Conservation (phyloP, 2,888 invertebrate genomes). For the Lumbricus terrestris region DNA sequence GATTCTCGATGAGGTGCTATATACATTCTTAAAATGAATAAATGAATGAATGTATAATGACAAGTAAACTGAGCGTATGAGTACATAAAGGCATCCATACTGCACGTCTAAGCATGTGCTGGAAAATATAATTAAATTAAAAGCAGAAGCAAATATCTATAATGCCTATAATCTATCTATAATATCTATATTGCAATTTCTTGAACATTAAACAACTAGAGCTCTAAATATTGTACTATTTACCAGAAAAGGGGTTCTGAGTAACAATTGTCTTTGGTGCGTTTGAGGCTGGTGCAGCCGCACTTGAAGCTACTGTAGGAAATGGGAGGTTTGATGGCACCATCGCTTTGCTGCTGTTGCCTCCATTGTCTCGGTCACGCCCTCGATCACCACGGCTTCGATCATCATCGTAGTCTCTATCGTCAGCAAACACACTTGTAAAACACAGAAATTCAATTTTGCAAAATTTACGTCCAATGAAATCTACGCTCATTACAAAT, state of each 20-base stretch:
- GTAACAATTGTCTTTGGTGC: slow-evolving; percentile 24
- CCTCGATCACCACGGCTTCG: slow-evolving; percentile 22
- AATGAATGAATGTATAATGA: too few species aligned
- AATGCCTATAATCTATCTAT: too few species aligned
- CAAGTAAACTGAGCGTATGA: too few species aligned
- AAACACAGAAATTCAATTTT: neutral
- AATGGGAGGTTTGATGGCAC: neutral
- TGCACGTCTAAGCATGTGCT: too few species aligned
- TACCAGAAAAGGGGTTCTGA: slow-evolving; percentile 56
- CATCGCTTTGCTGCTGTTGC: slow-evolving; percentile 28
- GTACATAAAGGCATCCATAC: too few species aligned
- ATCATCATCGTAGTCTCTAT: slow-evolving; percentile 4
- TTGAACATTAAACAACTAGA: neutral
- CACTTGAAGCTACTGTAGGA: neutral
- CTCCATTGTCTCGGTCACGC: slow-evolving; percentile 39
- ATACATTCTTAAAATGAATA: too few species aligned
- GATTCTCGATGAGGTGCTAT: too few species aligned
- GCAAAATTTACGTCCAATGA: too few species aligned
- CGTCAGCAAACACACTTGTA: neutral
- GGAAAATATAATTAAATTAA: neutral
- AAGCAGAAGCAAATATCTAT: neutral
- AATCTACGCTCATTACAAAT: too few species aligned
- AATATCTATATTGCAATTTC: neutral
- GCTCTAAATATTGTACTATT: neutral
- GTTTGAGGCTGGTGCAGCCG: neutral